Base-by-base conservation (phyloP, 2,797 vertebrate species). In the Helostoma temminkii region DNA sequence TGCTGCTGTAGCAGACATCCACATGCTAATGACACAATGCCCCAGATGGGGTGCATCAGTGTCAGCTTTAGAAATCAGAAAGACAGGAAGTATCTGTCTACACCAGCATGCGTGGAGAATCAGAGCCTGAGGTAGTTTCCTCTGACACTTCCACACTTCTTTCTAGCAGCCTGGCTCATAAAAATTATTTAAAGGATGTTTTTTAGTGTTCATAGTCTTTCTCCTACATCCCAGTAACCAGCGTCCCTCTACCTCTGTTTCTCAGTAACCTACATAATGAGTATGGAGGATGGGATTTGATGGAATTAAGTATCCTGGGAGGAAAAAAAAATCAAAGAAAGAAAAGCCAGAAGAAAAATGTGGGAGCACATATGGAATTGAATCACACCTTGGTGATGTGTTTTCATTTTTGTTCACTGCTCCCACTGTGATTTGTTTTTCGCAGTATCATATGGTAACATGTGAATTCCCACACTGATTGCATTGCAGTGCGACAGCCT, bases 251-350 rank as follows among this genome's bases (percentile, higher is more conserved):
- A 37, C 36, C 14, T 37, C 84, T 64, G 61, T 66, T 78, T 82
- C 81, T 88, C 87, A 91, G 74, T 90, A 90, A 86, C 90, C 90
- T 83, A 85, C 90, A 87, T 86, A 84, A 71, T 74, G 80, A 91
- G 89, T 88, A 89, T 92, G 91, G 89, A 91, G 84, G 90, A 94
- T 89, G 84, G 76, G 91, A 93, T 93, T 90, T 83, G 81, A 81
- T 76, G 72, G 87, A 90, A 85, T 91, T 89, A 89, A 68, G 74
- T 39, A 73, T 76, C 69, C 50, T 53, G 41, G 39, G 55, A 46
- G 37, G 60, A 67, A 77, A 53, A 45, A 81, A 83, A 78, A 19
- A 42, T 77, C 36, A 71, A 85, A 89, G 67, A 81, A 86, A 80
- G 74, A 46, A 86, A 83, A 85, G 62, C 48, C 28, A n/a, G 52